phyloP scores from a whole-genome alignment of 2,797 vertebrate genomes.

The Helostoma temminkii region DNA sequence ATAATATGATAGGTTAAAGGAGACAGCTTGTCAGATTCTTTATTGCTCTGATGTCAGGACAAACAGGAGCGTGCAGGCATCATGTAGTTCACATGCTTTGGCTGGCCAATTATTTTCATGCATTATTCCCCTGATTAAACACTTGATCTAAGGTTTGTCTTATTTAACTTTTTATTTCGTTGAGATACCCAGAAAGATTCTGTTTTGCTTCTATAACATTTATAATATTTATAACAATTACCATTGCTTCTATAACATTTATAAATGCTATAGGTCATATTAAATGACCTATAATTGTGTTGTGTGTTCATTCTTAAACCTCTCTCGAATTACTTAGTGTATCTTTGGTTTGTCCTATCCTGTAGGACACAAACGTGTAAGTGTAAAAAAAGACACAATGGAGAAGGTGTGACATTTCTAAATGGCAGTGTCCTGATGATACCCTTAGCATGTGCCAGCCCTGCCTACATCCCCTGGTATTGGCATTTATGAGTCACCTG shows the following conservation, averaged over 20 bases:
- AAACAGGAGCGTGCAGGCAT: constrained; percentile 63
- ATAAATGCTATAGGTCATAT: too few relatives aligned
- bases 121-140: constrained; percentile 65
- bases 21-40: constrained; percentile 71
- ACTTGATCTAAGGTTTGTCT: constrained; percentile 57
- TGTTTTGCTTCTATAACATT: constrained; percentile 35
- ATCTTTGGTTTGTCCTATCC: constrained; percentile 39
- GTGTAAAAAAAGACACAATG: constrained; percentile 50
- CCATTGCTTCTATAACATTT: too few relatives aligned
- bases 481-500: constrained; percentile 83
- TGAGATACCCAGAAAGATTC: constrained; percentile 45
- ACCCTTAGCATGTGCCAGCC: constrained; percentile 74
- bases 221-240: too few relatives aligned
- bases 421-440: constrained; percentile 80
- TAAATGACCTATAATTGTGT: too few relatives aligned
- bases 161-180: constrained; percentile 55
- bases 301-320: constrained; percentile 60
- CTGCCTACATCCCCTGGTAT: constrained; percentile 66
- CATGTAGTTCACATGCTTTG: constrained; percentile 50
- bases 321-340: constrained; percentile 47
- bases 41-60: constrained; percentile 67
- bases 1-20: constrained; percentile 62
- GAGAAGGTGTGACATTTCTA: constrained; percentile 82
- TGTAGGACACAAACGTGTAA: constrained; percentile 57
- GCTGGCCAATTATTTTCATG: constrained; percentile 78